A percentile compares a stretch with the other conserved stretches of the same genome.
Evolutionary conservation across 2,888 invertebrate species (phyloP).

Genomic region (Eulithis testata): DNA sequence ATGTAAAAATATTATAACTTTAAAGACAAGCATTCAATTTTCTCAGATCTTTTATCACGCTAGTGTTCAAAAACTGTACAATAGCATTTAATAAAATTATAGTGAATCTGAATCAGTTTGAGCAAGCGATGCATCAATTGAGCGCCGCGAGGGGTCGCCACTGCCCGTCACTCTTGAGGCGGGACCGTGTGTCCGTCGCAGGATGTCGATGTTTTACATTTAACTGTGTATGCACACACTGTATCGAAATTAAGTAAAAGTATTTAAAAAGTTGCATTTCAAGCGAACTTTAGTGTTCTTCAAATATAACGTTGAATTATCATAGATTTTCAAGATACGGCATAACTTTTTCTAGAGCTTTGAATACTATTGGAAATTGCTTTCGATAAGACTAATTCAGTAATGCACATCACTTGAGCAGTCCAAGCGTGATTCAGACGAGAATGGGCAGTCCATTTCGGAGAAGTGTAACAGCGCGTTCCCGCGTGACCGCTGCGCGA

Average conservation of each 20-base stretch:
- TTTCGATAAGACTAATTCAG: neutral
- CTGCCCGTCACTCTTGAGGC: slow-evolving; percentile 59
- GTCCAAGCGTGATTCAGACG: slow-evolving; percentile 51
- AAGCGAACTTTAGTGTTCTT: neutral
- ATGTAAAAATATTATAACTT: neutral
- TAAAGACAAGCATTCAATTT: slow-evolving; percentile 3
- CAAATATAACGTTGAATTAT: too few relatives aligned
- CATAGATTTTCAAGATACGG: too few relatives aligned
- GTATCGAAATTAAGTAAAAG: slow-evolving; percentile 6
- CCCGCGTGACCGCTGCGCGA: slow-evolving; percentile 70
- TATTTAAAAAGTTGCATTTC: neutral
- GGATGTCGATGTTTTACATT: slow-evolving; percentile 54
- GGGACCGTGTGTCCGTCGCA: slow-evolving; percentile 47
- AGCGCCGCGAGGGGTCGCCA: slow-evolving; percentile 75
- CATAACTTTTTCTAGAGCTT: neutral
- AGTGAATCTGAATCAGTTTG: slow-evolving; percentile 57
- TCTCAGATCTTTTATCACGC: slow-evolving; percentile 14
- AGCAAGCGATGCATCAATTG: slow-evolving; percentile 79
- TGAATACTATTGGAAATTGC: neutral
- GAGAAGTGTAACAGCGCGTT: slow-evolving; percentile 68
- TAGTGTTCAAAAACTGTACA: slow-evolving; percentile 29
- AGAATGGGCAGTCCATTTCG: slow-evolving; percentile 51
- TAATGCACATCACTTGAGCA: slow-evolving; percentile 16
- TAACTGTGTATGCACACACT: slow-evolving; percentile 19
- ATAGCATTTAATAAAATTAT: slow-evolving; percentile 48